Evolutionary conservation across 2,797 vertebrate genomes (phyloP), one percentile per base, ranked within the genome.

Genomic region (Pseudomugil gertrudae): DNA sequence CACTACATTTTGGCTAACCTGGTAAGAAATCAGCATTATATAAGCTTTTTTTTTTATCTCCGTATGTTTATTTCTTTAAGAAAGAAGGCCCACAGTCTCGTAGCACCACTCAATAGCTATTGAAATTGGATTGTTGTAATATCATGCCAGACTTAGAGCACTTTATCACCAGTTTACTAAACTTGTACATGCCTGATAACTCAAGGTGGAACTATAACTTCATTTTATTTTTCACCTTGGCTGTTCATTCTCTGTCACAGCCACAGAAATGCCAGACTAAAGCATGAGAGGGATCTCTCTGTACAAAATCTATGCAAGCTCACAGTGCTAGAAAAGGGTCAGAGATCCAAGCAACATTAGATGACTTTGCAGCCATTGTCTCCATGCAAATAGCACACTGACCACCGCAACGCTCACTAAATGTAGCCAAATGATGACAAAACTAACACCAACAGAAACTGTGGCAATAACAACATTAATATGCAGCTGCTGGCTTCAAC

Each of bases 1-100:
- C 98, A 99, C 90, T 99, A 99, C 93, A 99, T 99, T 81, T 94
- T 99, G 71, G 97, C 97, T 74, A 99, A 98, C 88, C 90, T 99
- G 96, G 98, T 99, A 93, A 98, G 97, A 81, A 71, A 17, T 43
- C 2, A 0, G 27, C 27, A 19, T 62, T 5, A n/a, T 14, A 27
- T 8, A 3, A 60, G 26, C 21, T n/a, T n/a, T 19, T 58, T 36
- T 50, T 54, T 5, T 10, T 32, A 30, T 57, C 26, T 11, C 15
- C 23, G 9, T 8, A 1, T 1, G 54, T 58, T 27, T 48, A 11
- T 55, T 35, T 43, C 2, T 36, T 24, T 7, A 53, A 11, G 36
- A 19, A 19, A 40, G 13, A 14, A 14, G 3, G 33, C 17, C 13
- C 2, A 15, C 13, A 43, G 33, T 52, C 54, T 60, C 3, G 64